These are phyloP conservation scores for Aphodius granarius DNA, from an alignment of 2,888 invertebrate genomes.

Conservation along the genomic window DNA sequence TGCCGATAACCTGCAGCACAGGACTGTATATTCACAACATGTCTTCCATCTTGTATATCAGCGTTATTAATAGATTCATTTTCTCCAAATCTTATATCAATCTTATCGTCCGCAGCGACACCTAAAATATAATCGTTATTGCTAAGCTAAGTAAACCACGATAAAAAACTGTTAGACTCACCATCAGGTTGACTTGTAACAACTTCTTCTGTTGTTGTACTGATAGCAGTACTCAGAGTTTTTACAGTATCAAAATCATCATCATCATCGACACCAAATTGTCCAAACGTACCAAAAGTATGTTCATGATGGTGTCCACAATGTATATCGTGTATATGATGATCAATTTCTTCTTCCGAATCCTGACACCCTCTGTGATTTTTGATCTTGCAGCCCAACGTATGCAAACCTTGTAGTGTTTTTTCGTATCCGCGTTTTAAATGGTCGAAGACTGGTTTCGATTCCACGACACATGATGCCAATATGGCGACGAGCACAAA, in stretches of 20 bases:
- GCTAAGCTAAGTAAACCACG: neutral
- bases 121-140: neutral
- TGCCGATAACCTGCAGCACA: slow-evolving; percentile 16
- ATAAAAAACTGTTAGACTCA: neutral
- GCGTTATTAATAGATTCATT: neutral
- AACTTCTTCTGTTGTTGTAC: neutral
- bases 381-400: slow-evolving; percentile 1
- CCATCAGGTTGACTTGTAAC: neutral
- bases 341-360: neutral
- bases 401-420: neutral
- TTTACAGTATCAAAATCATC: neutral
- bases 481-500: neutral
- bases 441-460: slow-evolving; percentile 2
- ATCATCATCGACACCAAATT: neutral
- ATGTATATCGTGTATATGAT: neutral
- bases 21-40: neutral
- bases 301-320: neutral
- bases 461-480: neutral
- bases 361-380: neutral
- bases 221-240: neutral
- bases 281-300: neutral
- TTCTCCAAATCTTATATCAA: slow-evolving; percentile 1
- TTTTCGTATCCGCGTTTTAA: neutral
- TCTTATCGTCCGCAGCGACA: neutral
- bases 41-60: neutral